Percentiles rank a stretch among this genome's conserved stretches.
phyloP scores from a whole-genome alignment of 2,113 vertebrate species.

The Piaya cayana region DNA sequence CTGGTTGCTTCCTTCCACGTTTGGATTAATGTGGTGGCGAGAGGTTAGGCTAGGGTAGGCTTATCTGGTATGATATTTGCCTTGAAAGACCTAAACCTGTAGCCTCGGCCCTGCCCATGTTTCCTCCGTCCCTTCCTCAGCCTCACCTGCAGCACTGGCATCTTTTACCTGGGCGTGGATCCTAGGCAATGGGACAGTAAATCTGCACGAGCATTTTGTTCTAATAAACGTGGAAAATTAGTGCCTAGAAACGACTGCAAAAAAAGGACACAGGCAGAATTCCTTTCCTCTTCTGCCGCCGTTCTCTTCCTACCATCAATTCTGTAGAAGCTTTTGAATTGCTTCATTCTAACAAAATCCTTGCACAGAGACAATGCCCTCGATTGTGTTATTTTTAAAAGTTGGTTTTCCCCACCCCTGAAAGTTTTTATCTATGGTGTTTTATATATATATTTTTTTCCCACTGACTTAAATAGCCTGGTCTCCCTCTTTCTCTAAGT shows the following conservation, averaged over 20 bases:
- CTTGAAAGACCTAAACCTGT: not conserved
- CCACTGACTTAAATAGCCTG: constrained; percentile 34
- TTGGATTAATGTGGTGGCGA: not conserved
- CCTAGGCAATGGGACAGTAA: not conserved
- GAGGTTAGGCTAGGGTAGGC: not conserved
- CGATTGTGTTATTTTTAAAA: constrained; percentile 35
- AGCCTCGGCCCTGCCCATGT: no score
- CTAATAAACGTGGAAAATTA: not conserved
- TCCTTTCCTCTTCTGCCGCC: not conserved
- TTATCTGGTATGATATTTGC: not conserved
- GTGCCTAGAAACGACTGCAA: not conserved
- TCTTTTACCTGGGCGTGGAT: not conserved
- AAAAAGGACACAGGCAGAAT: not conserved
- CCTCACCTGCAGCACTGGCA: not conserved
- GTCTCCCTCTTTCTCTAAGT: constrained; percentile 14
- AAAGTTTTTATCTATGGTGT: constrained; percentile 17
- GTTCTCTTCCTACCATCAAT: constrained; percentile 1
- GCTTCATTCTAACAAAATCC: constrained; percentile 2
- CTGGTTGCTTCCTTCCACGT: not conserved
- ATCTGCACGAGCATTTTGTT: not conserved
- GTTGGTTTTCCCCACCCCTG: constrained; percentile 6
- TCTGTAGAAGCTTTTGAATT: constrained; percentile 10
- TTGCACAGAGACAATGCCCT: not conserved
- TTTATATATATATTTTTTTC: constrained; percentile 25
- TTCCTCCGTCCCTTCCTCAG: not conserved